phyloP scores from a whole-genome alignment of 2,797 vertebrate genomes.

The Myotis myotis region DNA sequence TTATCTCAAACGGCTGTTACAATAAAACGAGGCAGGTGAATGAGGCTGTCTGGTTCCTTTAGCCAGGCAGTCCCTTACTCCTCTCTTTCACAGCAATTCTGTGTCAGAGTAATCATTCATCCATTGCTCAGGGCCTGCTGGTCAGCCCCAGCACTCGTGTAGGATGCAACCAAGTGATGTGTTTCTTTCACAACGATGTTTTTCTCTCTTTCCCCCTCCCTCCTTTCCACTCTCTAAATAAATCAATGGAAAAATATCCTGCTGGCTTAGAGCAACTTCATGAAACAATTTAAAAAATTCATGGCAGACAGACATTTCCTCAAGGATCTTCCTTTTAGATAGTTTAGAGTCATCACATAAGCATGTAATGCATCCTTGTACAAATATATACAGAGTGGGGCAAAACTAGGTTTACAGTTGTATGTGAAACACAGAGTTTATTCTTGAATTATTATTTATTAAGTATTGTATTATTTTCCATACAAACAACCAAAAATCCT shows the following conservation, averaged over 20 bases:
- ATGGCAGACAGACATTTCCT: conserved; percentile 55
- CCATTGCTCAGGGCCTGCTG: too few species aligned
- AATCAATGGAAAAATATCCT: conserved; percentile 21
- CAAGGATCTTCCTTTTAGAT: conserved; percentile 51
- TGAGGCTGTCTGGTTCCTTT: too few species aligned
- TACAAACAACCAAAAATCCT: not conserved
- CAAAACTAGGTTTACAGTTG: not conserved
- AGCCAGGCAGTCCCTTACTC: too few species aligned
- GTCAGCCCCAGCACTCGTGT: too few species aligned
- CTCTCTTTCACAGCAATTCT: too few species aligned
- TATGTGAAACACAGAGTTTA: not conserved
- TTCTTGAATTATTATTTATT: not conserved
- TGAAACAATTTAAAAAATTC: conserved; percentile 72
- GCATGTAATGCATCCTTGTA: not conserved
- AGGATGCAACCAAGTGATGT: too few species aligned
- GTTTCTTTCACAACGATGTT: too few species aligned
- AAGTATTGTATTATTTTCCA: not conserved
- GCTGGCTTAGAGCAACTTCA: conserved; percentile 73
- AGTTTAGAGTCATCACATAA: conserved; percentile 15
- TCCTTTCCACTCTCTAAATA: too few species aligned
- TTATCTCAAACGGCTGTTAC: too few species aligned
- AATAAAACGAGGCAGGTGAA: too few species aligned
- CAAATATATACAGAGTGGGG: conserved; percentile 25
- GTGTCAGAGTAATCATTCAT: too few species aligned
- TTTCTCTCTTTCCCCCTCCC: too few species aligned